Conservation (phyloP, 92 coral and sea anemone species). For the Pocillopora meandrina region DNA sequence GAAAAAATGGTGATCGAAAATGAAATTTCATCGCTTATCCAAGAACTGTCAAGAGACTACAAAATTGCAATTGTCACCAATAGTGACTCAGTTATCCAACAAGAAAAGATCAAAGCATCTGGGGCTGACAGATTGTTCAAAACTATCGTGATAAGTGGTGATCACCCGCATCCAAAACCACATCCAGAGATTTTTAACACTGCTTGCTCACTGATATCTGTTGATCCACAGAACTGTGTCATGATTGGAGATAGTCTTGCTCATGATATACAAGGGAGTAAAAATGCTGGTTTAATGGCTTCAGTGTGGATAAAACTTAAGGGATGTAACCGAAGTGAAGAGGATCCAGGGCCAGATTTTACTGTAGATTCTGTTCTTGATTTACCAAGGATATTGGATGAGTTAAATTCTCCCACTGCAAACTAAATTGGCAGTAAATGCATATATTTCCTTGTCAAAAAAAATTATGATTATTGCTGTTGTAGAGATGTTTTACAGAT, state of each 20-base stretch:
- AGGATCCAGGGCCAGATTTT: slow-evolving; percentile 60
- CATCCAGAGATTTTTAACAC: slow-evolving; percentile 61
- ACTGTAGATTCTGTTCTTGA: slow-evolving; percentile 37
- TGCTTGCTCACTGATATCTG: slow-evolving; percentile 51
- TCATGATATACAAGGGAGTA: slow-evolving; percentile 67
- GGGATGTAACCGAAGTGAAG: slow-evolving; percentile 13
- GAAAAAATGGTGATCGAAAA: slow-evolving; percentile 53
- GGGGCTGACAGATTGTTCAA: slow-evolving; percentile 51
- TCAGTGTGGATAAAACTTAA: slow-evolving; percentile 70
- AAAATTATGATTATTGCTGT: too few relatives aligned
- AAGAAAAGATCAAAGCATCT: slow-evolving; percentile 53
- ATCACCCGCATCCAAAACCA: slow-evolving; percentile 66
- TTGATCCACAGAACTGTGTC: slow-evolving; percentile 55
- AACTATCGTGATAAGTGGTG: slow-evolving; percentile 71
- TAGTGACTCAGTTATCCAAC: slow-evolving; percentile 66
- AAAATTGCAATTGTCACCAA: slow-evolving; percentile 62
- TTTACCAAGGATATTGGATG: slow-evolving; percentile 41
- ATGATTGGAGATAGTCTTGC: slow-evolving; percentile 61
- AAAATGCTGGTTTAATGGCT: slow-evolving; percentile 61
- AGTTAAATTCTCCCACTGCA: neutral
- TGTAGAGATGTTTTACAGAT: too few relatives aligned
- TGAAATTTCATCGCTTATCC: slow-evolving; percentile 39
- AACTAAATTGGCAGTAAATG: too few relatives aligned
- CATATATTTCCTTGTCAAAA: too few relatives aligned
- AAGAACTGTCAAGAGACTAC: slow-evolving; percentile 43